Evolutionary conservation across 2,113 vertebrate genomes (phyloP).

Genomic region (Hystrix brachyura): DNA sequence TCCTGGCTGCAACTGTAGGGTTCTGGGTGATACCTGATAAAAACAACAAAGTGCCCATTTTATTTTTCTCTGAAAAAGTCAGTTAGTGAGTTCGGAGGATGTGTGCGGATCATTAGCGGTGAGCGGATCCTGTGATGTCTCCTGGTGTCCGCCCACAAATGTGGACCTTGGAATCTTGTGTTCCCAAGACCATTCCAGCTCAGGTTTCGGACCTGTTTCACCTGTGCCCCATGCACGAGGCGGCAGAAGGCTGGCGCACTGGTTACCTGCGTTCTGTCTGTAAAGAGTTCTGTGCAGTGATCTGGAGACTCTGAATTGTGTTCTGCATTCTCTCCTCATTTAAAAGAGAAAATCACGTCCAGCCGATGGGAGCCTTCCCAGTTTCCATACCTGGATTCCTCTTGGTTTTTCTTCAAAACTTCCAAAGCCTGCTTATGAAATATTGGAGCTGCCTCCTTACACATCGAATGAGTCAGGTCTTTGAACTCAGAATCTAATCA

Average conservation of each 20-base stretch:
- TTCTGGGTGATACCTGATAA: not conserved
- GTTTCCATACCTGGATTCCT: not conserved
- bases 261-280: fast-evolving
- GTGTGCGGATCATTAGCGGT: not conserved
- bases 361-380: not conserved
- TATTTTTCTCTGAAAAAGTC: not conserved
- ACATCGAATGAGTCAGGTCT: not conserved
- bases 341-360: not conserved
- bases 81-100: not conserved
- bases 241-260: not conserved
- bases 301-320: not conserved
- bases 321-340: not conserved
- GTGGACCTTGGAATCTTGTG: not conserved
- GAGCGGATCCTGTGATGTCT: not conserved
- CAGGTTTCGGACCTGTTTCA: fast-evolving
- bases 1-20: not conserved
- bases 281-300: not conserved
- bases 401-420: not conserved
- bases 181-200: not conserved
- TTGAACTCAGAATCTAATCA: not conserved
- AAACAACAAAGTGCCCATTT: not conserved
- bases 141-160: not conserved
- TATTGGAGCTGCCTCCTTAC: not conserved
- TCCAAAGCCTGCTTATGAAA: not conserved
- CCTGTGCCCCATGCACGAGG: not conserved